Conservation (phyloP, 2,113 vertebrate genomes). For the Bos javanicus region DNA sequence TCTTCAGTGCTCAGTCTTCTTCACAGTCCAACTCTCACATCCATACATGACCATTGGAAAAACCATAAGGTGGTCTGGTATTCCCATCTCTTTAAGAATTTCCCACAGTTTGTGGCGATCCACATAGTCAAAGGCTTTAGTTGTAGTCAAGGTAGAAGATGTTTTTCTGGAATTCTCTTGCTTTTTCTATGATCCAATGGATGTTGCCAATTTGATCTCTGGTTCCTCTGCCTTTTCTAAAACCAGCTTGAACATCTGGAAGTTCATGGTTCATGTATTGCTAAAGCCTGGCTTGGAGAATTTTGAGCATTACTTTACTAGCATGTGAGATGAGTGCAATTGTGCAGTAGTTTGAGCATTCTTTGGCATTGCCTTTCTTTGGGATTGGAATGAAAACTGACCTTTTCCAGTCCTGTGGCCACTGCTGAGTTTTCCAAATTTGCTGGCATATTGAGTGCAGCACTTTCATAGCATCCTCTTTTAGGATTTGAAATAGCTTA, state of each 20-base stretch:
- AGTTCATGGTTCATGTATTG: background rate
- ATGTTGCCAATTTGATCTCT: background rate
- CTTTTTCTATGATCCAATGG: background rate
- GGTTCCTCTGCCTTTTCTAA: background rate
- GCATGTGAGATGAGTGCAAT: accelerated
- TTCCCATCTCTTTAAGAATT: background rate
- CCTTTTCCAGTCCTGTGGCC: background rate
- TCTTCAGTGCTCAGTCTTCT: too few species aligned
- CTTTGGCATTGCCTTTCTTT: background rate
- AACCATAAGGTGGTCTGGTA: background rate
- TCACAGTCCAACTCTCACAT: too few species aligned
- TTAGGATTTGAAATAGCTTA: background rate
- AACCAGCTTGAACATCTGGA: background rate
- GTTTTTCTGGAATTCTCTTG: background rate
- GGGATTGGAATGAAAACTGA: background rate
- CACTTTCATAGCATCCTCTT: background rate
- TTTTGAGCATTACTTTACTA: background rate
- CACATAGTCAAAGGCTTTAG: background rate
- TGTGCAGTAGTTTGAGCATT: background rate
- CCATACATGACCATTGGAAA: too few species aligned
- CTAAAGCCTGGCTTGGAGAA: background rate
- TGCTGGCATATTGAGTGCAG: background rate
- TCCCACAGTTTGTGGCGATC: accelerated
- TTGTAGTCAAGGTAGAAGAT: background rate
- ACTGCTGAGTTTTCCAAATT: background rate